A percentile compares a stretch with the other conserved stretches of the same genome.
These are phyloP conservation scores for Melanotus villosus DNA, from an alignment of 2,888 invertebrate species.

Conservation along the genomic window DNA sequence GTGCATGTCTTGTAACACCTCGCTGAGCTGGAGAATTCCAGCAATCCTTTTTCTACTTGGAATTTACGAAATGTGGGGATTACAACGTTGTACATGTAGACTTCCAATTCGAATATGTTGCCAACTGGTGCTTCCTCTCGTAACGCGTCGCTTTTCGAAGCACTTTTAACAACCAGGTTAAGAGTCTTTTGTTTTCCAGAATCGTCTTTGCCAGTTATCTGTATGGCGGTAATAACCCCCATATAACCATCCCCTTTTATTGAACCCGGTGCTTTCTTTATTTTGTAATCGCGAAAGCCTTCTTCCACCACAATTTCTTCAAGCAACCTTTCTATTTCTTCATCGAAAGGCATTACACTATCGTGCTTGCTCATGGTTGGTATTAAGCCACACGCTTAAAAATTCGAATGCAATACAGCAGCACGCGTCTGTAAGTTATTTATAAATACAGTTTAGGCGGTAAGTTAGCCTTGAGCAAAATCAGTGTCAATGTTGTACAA, in stretches of 20 bases:
- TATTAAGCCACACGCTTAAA: too few species aligned
- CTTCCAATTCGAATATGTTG: constrained; percentile 3
- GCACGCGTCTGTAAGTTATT: too few species aligned
- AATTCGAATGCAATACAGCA: too few species aligned
- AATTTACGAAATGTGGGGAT: neutral
- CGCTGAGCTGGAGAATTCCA: neutral
- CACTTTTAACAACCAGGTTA: constrained; percentile 40
- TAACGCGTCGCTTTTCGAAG: constrained; percentile 10
- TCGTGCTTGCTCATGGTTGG: neutral
- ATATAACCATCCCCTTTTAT: constrained; percentile 56
- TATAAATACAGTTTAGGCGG: too few species aligned
- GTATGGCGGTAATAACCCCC: constrained; percentile 51
- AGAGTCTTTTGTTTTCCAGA: constrained; percentile 35
- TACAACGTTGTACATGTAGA: constrained; percentile 12
- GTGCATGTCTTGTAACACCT: neutral
- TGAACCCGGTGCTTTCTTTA: constrained; percentile 40
- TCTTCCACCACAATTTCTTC: constrained; percentile 20
- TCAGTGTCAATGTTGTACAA: too few species aligned
- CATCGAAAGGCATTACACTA: neutral
- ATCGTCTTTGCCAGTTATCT: constrained; percentile 44
- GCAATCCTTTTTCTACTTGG: constrained; percentile 3
- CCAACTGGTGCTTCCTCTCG: neutral
- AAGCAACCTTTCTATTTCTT: constrained; percentile 8
- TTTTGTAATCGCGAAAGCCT: constrained; percentile 30
- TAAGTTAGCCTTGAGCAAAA: too few species aligned